These are phyloP conservation scores for Philonicus albiceps DNA, from an alignment of 2,888 invertebrate genomes.

Conservation along the genomic window DNA sequence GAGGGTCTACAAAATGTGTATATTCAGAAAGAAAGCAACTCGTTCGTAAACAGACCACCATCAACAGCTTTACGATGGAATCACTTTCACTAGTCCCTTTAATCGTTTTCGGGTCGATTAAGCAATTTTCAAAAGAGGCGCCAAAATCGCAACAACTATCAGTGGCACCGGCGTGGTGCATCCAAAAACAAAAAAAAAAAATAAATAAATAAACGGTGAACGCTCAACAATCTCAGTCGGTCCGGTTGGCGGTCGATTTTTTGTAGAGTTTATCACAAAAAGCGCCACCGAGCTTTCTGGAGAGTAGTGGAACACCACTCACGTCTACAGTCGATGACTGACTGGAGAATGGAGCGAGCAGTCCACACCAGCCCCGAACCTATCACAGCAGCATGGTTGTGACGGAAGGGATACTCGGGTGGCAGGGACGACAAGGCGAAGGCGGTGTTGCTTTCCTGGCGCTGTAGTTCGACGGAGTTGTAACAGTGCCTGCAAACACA, in stretches of 20 bases:
- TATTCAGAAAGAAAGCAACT: neutral
- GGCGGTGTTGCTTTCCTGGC: neutral
- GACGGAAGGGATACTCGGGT: neutral
- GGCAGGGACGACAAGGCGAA: neutral
- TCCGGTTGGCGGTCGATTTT: neutral
- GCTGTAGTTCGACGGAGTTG: neutral
- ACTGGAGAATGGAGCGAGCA: slow-evolving; percentile 52
- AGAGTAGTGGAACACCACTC: slow-evolving; percentile 53
- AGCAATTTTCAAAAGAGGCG: slow-evolving; percentile 8
- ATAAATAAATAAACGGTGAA: neutral
- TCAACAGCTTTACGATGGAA: neutral
- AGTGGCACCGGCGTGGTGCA: neutral
- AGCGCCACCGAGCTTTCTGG: neutral
- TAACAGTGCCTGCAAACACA: neutral
- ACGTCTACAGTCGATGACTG: slow-evolving; percentile 56
- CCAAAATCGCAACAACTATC: neutral
- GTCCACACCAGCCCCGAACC: slow-evolving; percentile 1
- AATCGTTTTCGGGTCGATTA: neutral
- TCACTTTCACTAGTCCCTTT: neutral
- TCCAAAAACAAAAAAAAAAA: neutral
- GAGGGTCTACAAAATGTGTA: neutral
- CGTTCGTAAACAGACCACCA: neutral
- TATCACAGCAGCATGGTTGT: neutral
- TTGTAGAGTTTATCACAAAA: neutral
- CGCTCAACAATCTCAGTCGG: neutral